Conservation (phyloP, 2,113 vertebrate genomes). For the Camelus bactrianus region DNA sequence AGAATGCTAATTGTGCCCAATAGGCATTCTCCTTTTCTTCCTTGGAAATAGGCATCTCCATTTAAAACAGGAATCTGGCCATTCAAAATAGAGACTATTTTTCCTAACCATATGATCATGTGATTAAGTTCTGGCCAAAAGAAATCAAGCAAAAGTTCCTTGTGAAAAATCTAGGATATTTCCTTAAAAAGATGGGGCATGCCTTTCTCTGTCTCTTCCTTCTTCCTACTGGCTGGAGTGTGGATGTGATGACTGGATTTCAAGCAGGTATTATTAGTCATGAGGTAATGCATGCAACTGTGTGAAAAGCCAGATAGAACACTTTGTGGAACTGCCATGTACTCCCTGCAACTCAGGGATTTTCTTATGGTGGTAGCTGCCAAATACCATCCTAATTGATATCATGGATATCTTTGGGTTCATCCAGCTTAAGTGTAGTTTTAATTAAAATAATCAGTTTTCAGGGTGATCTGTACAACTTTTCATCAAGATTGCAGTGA, state of each 20-base stretch:
- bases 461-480: background rate
- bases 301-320: background rate
- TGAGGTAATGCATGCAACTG: background rate
- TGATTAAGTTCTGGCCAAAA: background rate
- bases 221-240: background rate
- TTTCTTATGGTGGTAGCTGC: background rate
- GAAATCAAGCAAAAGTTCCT: background rate
- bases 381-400: background rate
- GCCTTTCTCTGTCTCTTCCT: background rate
- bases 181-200: background rate
- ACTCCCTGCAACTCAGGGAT: rapidly evolving
- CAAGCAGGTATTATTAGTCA: background rate
- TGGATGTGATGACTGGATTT: background rate
- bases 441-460: background rate
- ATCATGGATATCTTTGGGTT: background rate
- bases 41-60: background rate
- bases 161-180: background rate
- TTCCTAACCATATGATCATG: background rate
- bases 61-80: background rate
- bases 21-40: background rate
- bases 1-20: no score
- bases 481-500: background rate
- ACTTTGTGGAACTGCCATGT: background rate
- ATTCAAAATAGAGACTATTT: background rate
- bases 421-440: background rate